Conservation (phyloP, 1,140 invertebrate species). For the Stratiolaelaps scimitus region DNA sequence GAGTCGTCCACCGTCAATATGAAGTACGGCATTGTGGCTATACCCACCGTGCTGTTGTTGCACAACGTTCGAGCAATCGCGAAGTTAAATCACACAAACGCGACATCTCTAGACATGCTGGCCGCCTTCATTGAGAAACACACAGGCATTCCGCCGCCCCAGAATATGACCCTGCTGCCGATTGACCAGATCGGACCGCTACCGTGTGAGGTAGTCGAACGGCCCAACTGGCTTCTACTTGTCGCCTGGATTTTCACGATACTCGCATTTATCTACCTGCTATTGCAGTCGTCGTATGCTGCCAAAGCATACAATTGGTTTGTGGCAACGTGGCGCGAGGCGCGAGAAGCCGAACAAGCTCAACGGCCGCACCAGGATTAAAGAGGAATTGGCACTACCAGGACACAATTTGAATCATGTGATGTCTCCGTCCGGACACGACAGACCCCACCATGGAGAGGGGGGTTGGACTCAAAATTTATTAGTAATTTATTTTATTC, state of each 20-base stretch:
- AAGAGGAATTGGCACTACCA: too few species aligned
- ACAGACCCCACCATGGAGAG: too few species aligned
- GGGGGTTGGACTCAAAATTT: too few species aligned
- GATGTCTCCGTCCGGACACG: too few species aligned
- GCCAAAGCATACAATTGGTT: background rate
- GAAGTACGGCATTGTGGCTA: slow-evolving; percentile 81
- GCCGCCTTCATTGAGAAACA: slow-evolving; percentile 63
- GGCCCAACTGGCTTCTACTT: slow-evolving; percentile 1
- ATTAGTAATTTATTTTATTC: too few species aligned
- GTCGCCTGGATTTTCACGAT: slow-evolving; percentile 9
- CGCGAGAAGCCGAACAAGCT: slow-evolving; percentile 23
- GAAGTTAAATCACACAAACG: slow-evolving; percentile 71
- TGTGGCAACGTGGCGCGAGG: background rate
- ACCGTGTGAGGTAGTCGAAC: background rate
- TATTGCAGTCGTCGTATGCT: slow-evolving; percentile 2
- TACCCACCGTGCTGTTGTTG: slow-evolving; percentile 79
- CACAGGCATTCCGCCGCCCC: slow-evolving; percentile 47
- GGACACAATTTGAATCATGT: background rate
- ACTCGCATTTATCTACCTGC: background rate
- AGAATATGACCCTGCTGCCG: slow-evolving; percentile 14
- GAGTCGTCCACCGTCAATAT: slow-evolving; percentile 54
- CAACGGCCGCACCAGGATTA: slow-evolving; percentile 5
- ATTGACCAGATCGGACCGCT: background rate
- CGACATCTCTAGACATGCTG: slow-evolving; percentile 58
- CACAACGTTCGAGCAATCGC: slow-evolving; percentile 76